phyloP scores from a whole-genome alignment of 30 jellyfish, hydroid and myxozoan species.

The Rhopilema esculentum region DNA sequence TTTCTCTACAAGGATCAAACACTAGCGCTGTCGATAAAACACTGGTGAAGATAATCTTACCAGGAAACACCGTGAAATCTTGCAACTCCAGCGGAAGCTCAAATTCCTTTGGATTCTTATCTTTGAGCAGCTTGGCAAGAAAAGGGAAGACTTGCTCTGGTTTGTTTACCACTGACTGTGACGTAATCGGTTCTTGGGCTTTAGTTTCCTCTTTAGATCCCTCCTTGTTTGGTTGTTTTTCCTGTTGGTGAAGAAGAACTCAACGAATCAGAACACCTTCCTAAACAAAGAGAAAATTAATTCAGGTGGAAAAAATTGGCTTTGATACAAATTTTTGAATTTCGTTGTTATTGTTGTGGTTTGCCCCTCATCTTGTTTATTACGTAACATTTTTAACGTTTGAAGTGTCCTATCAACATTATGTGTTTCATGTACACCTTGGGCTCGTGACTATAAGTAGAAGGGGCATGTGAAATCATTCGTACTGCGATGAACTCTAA shows the following conservation, averaged over 20 bases:
- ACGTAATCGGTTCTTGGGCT: conserved; percentile 11
- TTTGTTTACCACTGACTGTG: conserved; percentile 21
- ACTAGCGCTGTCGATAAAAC: too few species aligned
- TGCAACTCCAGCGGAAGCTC: conserved; percentile 84
- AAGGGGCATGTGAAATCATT: too few species aligned
- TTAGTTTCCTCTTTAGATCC: conserved; percentile 41
- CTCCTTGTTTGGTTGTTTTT: conserved; percentile 69
- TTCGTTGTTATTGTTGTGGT: too few species aligned
- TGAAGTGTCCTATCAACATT: too few species aligned
- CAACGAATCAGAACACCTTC: background rate
- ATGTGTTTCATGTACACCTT: too few species aligned
- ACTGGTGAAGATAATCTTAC: too few species aligned
- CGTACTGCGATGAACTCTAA: too few species aligned
- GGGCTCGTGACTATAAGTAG: too few species aligned
- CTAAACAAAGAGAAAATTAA: background rate
- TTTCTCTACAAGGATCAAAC: too few species aligned
- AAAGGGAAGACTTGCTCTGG: conserved; percentile 74
- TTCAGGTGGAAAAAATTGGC: background rate
- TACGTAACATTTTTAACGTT: too few species aligned
- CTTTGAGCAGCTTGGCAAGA: conserved; percentile 75
- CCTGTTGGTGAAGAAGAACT: conserved; percentile 9
- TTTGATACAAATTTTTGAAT: too few species aligned
- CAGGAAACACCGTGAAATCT: conserved; percentile 96
- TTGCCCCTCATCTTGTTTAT: too few species aligned
- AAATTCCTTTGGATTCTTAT: conserved; percentile 95